Conservation (phyloP, 2,797 vertebrate species). For the Coluber constrictor region DNA sequence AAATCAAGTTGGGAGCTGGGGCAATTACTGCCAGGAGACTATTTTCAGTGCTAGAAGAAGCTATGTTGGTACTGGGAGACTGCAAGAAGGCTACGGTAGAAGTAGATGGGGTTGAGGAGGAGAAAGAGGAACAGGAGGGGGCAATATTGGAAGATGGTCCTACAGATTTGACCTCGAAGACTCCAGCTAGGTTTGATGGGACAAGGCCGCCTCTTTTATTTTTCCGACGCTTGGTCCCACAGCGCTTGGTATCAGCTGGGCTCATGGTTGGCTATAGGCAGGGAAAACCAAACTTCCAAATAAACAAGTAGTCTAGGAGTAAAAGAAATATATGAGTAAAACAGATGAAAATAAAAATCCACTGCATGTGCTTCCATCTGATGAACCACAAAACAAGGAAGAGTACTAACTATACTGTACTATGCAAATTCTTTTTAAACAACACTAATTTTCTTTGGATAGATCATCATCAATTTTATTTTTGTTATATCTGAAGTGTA, state of each 20-base stretch:
- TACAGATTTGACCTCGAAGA: neutral
- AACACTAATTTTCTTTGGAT: too few relatives aligned
- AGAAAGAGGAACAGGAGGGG: neutral
- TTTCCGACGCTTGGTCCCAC: constrained; percentile 15
- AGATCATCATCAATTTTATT: neutral
- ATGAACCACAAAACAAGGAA: neutral
- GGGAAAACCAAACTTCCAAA: neutral
- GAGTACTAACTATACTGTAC: neutral
- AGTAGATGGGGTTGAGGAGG: constrained; percentile 3
- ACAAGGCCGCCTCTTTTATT: neutral
- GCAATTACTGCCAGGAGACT: neutral
- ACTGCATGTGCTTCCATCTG: neutral
- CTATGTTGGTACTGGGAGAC: neutral
- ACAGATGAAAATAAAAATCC: neutral
- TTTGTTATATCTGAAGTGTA: neutral
- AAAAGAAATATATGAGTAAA: neutral
- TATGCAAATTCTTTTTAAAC: neutral
- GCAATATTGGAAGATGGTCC: neutral
- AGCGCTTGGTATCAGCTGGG: constrained; percentile 18
- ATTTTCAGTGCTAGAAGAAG: neutral
- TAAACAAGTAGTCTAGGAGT: neutral
- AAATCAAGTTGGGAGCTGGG: neutral
- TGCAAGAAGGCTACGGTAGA: neutral
- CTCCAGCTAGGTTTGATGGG: neutral
- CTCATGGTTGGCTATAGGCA: constrained; percentile 15